Evolutionary conservation across 2,113 vertebrate genomes (phyloP), one percentile per base, ranked within the genome.

Genomic region (Triplophysa tibetana): DNA sequence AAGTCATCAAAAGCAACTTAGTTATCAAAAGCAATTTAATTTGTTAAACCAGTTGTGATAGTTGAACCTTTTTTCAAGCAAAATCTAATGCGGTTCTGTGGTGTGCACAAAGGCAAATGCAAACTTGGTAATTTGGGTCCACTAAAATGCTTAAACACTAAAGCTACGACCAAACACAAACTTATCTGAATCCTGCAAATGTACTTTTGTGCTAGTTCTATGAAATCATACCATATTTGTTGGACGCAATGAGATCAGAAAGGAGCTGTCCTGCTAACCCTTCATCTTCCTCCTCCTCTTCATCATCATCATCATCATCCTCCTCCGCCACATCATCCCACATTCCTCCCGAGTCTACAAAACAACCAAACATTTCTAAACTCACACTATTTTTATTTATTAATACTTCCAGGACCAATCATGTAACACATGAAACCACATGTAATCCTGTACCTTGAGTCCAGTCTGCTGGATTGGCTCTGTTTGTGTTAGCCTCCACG

Each of bases 221-320:
- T n/a, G 16, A 48, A n/a, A 3, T 41, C 91, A 92, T 80, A 99
- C 98, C 98, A 48, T 97, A 99, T 94, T 97, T 98, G 85, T 96
- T 97, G 26, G 96, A 95, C 66, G 95, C 94, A 60, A 99, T 95
- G 69, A 99, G 95, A 88, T 99, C 98, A 74, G 97, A 98, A 45
- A 99, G 89, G 78, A 98, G 95, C 75, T 98, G 97, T 75, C 97
- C 96, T 50, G 95, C 92, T 67, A 97, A 87, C 10, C 94, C 94
- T 89, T 97, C 97, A 21, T 98, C 97, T 2, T 97, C 96, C 2
- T 98, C 88, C 0, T 92, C 89, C 0, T 92, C 89, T 0, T 89
- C 95, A 0, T 94, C 88, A 0, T 92, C 89, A 0, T 92, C 89
- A 0, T 89, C 95, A 0, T 94, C 96, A 1, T 96, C 94, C n/a